These are phyloP conservation scores for Drosophila prolongata DNA, from an alignment of 2,888 invertebrate species.

Conservation along the genomic window DNA sequence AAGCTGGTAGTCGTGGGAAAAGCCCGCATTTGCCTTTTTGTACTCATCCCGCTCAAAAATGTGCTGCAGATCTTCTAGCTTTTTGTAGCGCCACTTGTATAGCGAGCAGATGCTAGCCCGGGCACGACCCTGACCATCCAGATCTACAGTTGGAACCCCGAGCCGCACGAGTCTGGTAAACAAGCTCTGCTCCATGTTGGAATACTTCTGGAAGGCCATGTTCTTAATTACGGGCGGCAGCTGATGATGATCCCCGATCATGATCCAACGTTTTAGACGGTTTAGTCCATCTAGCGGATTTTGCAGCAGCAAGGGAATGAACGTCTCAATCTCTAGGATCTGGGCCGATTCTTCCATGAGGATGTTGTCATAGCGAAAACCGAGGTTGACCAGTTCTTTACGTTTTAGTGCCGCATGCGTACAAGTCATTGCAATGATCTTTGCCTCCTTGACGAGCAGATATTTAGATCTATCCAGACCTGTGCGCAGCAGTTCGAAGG, in stretches of 20 bases:
- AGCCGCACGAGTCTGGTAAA: constrained; percentile 98
- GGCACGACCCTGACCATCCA: constrained; percentile 99
- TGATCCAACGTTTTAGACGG: constrained; percentile 98
- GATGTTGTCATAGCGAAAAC: constrained; percentile 99
- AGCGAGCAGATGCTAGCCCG: constrained; percentile 95
- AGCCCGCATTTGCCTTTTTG: constrained; percentile 95
- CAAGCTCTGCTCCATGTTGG: constrained; percentile 99
- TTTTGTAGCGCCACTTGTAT: constrained; percentile 98
- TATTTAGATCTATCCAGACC: constrained; percentile 98
- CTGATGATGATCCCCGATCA: constrained; percentile 99
- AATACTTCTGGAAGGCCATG: constrained; percentile 99
- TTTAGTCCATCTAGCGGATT: constrained; percentile 98
- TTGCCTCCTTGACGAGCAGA: constrained; percentile 98
- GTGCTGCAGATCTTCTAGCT: constrained; percentile 96
- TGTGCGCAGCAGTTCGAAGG: constrained; percentile 97
- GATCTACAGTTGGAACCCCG: constrained; percentile 98
- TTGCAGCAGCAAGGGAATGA: constrained; percentile 98
- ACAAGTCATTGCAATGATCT: constrained; percentile 99
- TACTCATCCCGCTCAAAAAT: constrained; percentile 94
- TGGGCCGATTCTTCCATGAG: constrained; percentile 99
- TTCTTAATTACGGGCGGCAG: constrained; percentile 99
- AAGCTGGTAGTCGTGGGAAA: constrained; percentile 96
- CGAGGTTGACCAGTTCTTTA: constrained; percentile 96
- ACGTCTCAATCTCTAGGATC: constrained; percentile 99
- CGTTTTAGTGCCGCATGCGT: constrained; percentile 99